Base-by-base conservation (phyloP, 2,797 vertebrate species). In the Glossophaga mutica region DNA sequence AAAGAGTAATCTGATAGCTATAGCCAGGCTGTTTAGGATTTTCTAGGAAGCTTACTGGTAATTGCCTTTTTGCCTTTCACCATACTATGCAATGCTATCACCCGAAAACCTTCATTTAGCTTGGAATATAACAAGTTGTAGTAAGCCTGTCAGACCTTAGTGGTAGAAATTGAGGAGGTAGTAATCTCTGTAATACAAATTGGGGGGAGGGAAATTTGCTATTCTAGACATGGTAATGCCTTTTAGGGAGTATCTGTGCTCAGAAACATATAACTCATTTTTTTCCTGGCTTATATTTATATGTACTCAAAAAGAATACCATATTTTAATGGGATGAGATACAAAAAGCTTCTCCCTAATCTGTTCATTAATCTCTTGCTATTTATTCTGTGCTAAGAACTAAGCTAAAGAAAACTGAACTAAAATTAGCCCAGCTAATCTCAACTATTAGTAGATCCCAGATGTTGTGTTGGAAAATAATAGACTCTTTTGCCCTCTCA, bases 391-490 rank as follows among this genome's bases (percentile, higher is more conserved):
- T 86, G n/a, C 46, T 46, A 37, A 94, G 34, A 88, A 88, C 42
- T 62, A 87, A 44, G 26, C 70, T 87, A 71, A 73, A 82, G 68
- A 93, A 93, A 96, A 92, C 9, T 39, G 15, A 95, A 73, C 42
- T 93, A 46, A 82, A 88, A 67, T 87, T 79, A 96, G 29, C 26
- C 32, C 52, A 65, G 34, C 22, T 93, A 50, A 77, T 94, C 55
- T 52, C 24, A 85, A n/a, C 46, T 48, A 32, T 91, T 84, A 76
- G 77, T 70, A 52, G 70, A 21, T 52, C 67, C 46, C 15, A 39
- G 34, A 55, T 81, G 4, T 70, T 62, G 37, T n/a, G n/a, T 85
- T 71, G 39, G 57, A 68, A 39, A 24, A 42, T 65, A 32, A 26
- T 29, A 39, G 73, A 94, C 32, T 50, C 29, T n/a, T 77, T 68